Conservation (phyloP, 37 sponge, comb jelly and placozoan genomes). For the Amphimedon queenslandica region DNA sequence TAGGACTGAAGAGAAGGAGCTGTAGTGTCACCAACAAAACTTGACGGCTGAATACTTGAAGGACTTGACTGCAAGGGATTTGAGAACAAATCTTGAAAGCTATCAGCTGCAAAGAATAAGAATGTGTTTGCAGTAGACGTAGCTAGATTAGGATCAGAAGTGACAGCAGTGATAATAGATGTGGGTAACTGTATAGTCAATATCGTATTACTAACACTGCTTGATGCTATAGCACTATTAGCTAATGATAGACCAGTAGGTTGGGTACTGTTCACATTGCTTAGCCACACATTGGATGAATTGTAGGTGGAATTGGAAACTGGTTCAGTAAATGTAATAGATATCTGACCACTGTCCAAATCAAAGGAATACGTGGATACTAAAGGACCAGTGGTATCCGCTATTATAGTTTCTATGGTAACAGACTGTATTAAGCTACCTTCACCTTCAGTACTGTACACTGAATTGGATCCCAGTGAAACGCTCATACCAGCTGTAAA, state of each 20-base stretch:
- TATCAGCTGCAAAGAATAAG: not conserved
- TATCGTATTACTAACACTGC: not conserved
- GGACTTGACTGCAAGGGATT: not conserved
- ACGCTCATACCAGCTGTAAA: not conserved
- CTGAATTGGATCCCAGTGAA: not conserved
- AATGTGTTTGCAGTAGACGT: constrained; percentile 3
- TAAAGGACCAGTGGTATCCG: not conserved
- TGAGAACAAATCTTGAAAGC: constrained; percentile 11
- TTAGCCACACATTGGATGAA: not conserved
- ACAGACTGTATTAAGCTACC: not conserved
- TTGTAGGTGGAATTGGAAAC: not conserved
- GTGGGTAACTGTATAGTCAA: not conserved
- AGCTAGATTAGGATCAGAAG: constrained; percentile 9
- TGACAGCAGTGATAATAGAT: not conserved
- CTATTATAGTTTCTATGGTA: not conserved
- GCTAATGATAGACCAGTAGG: not conserved
- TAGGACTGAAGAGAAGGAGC: constrained; percentile 2
- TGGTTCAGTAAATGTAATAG: not conserved
- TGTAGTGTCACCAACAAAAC: constrained; percentile 2
- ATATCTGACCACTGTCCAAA: not conserved
- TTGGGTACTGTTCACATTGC: not conserved
- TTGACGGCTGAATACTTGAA: not conserved
- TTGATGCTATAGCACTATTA: not conserved
- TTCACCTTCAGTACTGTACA: not conserved
- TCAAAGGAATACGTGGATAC: not conserved